These are phyloP conservation scores for Drosophila pseudoananassae DNA, from an alignment of 1,140 invertebrate species.

Conservation along the genomic window DNA sequence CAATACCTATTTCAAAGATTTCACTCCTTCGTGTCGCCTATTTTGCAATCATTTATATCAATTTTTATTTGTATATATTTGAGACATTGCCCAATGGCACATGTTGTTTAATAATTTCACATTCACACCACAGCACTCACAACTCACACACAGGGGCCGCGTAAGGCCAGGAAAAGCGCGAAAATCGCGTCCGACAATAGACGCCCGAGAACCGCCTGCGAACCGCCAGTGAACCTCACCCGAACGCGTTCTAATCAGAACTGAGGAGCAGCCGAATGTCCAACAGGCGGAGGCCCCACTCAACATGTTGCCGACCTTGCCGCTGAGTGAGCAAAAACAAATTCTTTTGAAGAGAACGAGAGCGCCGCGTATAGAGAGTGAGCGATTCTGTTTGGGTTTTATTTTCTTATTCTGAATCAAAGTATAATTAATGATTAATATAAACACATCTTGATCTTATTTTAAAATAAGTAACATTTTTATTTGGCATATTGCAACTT, in stretches of 20 bases:
- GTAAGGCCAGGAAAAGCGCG: constrained; percentile 52
- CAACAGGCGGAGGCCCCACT: constrained; percentile 42
- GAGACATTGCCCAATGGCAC: constrained; percentile 47
- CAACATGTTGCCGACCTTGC: constrained; percentile 76
- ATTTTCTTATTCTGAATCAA: not conserved
- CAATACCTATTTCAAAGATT: constrained; percentile 36
- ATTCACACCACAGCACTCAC: constrained; percentile 29
- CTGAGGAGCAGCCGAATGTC: constrained; percentile 57
- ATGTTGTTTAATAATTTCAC: constrained; percentile 55
- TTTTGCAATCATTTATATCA: constrained; percentile 58
- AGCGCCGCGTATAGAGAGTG: not conserved
- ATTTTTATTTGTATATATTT: constrained; percentile 39
- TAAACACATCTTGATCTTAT: not conserved
- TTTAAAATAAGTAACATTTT: not conserved
- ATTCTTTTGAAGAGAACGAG: constrained; percentile 15
- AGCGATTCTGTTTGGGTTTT: constrained; percentile 52
- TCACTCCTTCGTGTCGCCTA: constrained; percentile 16
- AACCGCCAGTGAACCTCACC: constrained; percentile 51
- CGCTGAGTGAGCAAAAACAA: constrained; percentile 9
- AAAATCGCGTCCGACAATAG: constrained; percentile 33
- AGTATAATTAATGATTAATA: not conserved
- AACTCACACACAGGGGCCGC: constrained; percentile 11
- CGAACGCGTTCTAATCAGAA: constrained; percentile 71
- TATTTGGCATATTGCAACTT: no score
- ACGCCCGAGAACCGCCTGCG: constrained; percentile 20